Base-by-base conservation (phyloP, 2,113 vertebrate genomes). In the Chlorodrepanis virens region DNA sequence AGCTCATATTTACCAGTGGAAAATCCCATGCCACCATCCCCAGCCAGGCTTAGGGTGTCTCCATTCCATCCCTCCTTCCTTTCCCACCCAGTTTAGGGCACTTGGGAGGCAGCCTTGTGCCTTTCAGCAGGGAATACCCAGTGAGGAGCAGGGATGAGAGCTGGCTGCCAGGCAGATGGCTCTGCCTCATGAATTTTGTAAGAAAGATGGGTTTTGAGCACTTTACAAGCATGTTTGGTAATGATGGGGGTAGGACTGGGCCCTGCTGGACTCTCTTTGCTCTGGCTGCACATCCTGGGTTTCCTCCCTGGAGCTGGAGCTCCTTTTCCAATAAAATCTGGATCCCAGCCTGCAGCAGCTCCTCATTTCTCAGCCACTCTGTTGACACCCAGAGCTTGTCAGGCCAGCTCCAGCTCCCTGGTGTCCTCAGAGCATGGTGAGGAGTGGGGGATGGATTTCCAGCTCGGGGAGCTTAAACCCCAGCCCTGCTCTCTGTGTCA, bases 121-220 rank as follows among this genome's bases (percentile, higher is more conserved):
- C 42, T 0, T 23, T 25, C 76, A 47, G 83, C 25, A 9, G 83
- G 82, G 90, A 87, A 47, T 37, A 54, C 13, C 65, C 88, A 74
- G 59, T 2, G 4, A 59, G 82, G 31, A 69, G 74, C 60, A 20
- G 49, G 72, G 71, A 5, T 9, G 35, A 61, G 84, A 69, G 70
- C 71, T 69, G 63, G 5, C 77, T 94, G 89, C 70, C 70, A 35
- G 91, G 93, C 87, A 91, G 87, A 76, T 85, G 91, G 84, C 84
- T 95, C 67, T 92, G 84, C 89, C 82, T 76, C 12, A 75, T 64
- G 74, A 45, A 79, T 94, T 91, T 82, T 87, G 74, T 35, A 50
- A 37, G 49, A 60, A 56, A 60, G 47, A 67, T 14, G 74, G 40
- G 33, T 7, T 79, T 60, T 91, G 94, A 76, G 16, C 16, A 0